phyloP scores from a whole-genome alignment of 2,888 invertebrate genomes.

The Eupeodes latifasciatus region DNA sequence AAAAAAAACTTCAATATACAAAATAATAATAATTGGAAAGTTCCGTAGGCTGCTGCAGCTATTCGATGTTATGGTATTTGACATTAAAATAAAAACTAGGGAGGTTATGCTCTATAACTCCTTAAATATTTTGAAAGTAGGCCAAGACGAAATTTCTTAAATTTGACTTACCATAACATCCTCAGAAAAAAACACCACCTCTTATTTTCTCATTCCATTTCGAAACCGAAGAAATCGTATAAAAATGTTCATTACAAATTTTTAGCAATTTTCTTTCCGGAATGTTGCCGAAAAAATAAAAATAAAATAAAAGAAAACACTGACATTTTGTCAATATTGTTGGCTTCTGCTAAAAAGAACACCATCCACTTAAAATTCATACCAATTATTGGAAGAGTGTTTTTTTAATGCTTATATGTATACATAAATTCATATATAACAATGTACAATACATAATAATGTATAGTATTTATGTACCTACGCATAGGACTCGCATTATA shows the following conservation, averaged over 20 bases:
- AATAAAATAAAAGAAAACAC: background rate
- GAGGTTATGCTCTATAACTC: no score
- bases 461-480: no score
- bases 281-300: background rate
- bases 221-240: background rate
- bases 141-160: background rate
- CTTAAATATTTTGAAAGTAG: background rate
- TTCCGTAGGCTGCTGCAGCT: background rate
- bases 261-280: slow-evolving; percentile 42
- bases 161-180: background rate
- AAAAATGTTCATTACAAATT: slow-evolving; percentile 58
- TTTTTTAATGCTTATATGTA: slow-evolving; percentile 5
- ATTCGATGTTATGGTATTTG: background rate
- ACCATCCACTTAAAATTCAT: slow-evolving; percentile 40
- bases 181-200: background rate
- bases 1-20: background rate
- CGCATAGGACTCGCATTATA: no score
- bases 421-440: no score
- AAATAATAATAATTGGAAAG: background rate
- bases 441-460: no score
- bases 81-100: background rate
- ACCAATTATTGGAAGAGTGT: slow-evolving; percentile 35
- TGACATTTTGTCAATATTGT: background rate
- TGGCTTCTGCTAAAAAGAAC: background rate
- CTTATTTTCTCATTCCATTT: no score